phyloP scores from a whole-genome alignment of 2,113 vertebrate genomes.

The Condylura cristata region DNA sequence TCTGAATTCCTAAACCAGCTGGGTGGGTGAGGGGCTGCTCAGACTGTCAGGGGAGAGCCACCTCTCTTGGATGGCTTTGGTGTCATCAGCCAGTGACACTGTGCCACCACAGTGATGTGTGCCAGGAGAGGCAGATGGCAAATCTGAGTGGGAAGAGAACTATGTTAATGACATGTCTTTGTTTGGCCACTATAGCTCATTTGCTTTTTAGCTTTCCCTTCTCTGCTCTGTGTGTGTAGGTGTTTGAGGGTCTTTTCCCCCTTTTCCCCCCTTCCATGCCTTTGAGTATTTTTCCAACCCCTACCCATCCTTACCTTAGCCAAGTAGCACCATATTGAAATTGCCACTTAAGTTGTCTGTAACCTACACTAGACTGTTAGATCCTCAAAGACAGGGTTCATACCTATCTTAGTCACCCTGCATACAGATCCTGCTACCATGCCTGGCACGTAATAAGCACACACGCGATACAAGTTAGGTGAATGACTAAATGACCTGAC shows the following conservation, averaged over 20 bases:
- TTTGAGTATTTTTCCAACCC: not conserved
- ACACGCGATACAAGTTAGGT: accelerated
- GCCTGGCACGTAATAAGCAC: not conserved
- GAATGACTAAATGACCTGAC: not conserved
- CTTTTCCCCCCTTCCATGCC: not conserved
- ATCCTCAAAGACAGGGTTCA: not conserved
- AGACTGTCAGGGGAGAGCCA: not conserved
- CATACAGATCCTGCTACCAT: not conserved
- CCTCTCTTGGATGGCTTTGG: slow-evolving; percentile 67
- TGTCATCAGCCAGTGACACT: slow-evolving; percentile 52
- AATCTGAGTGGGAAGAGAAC: not conserved
- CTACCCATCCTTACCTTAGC: not conserved
- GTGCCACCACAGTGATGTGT: not conserved
- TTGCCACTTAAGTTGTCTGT: not conserved
- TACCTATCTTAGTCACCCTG: not conserved
- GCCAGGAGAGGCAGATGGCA: not conserved
- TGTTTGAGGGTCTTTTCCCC: not conserved
- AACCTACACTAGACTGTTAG: not conserved
- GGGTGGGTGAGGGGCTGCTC: not conserved
- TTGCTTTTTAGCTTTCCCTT: slow-evolving; percentile 8
- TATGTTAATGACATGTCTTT: not conserved
- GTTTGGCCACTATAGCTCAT: not conserved
- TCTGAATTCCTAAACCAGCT: slow-evolving; percentile 57
- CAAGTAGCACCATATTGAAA: not conserved
- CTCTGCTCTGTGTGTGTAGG: not conserved